Evolutionary conservation across 2,113 vertebrate species (phyloP).

Genomic region (Pangasianodon gigas): DNA sequence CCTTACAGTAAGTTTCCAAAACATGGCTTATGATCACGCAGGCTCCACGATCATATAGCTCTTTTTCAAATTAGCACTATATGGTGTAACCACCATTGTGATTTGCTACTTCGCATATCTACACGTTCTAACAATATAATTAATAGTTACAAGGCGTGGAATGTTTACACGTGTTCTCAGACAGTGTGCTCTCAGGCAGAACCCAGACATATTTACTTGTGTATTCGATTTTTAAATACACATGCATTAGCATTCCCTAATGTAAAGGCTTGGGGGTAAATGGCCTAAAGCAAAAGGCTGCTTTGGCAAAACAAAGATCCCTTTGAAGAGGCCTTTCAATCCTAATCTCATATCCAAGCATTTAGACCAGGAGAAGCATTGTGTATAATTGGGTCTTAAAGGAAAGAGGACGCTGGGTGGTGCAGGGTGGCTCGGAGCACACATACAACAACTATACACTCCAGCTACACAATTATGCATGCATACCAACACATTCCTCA

Average conservation of each 20-base stretch:
- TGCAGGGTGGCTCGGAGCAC: slow-evolving; percentile 14
- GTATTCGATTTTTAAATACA: slow-evolving; percentile 43
- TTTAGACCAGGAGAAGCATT: slow-evolving; percentile 48
- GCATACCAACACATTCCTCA: slow-evolving; percentile 48
- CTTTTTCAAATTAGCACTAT: not conserved
- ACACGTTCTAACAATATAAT: not conserved
- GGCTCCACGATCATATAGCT: not conserved
- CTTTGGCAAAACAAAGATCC: slow-evolving; percentile 45
- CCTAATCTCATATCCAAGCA: slow-evolving; percentile 54
- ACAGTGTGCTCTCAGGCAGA: slow-evolving; percentile 1
- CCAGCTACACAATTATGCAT: slow-evolving; percentile 45
- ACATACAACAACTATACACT: slow-evolving; percentile 32
- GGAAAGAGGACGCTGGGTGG: slow-evolving; percentile 24
- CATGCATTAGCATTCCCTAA: slow-evolving; percentile 46
- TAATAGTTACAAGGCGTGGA: not conserved
- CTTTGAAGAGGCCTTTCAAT: slow-evolving; percentile 49
- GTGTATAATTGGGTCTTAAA: slow-evolving; percentile 38
- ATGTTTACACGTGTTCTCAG: not conserved
- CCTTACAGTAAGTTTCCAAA: not conserved
- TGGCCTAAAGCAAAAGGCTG: slow-evolving; percentile 40
- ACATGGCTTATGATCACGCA: not conserved
- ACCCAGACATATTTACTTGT: slow-evolving; percentile 8
- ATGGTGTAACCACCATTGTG: not conserved
- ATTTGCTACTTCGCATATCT: not conserved
- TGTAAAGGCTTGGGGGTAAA: slow-evolving; percentile 40